These are phyloP conservation scores for Campaea margaritaria DNA, from an alignment of 2,888 invertebrate species.

Conservation along the genomic window DNA sequence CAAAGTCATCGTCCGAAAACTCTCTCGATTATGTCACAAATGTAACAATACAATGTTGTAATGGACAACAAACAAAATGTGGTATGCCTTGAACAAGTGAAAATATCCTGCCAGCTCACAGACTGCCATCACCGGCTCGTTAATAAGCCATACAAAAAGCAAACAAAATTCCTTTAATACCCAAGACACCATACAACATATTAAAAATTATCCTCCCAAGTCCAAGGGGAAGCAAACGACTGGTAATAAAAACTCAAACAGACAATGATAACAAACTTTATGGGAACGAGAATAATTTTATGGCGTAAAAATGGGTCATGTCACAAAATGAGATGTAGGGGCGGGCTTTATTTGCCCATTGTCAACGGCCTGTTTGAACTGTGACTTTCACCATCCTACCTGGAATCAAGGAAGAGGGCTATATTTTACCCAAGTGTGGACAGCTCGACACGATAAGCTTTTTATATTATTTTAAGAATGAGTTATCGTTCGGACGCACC, in stretches of 20 bases:
- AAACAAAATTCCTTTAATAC: conserved; percentile 16
- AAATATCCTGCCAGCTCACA: no score
- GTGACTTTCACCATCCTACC: conserved; percentile 64
- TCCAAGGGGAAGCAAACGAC: conserved; percentile 42
- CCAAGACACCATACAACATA: conserved; percentile 18
- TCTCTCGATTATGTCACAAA: no score
- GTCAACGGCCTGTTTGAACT: conserved; percentile 68
- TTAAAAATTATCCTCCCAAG: conserved; percentile 31
- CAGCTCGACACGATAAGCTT: conserved; percentile 54
- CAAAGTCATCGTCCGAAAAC: no score
- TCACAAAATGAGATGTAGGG: conserved; percentile 59
- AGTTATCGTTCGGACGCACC: conserved; percentile 52
- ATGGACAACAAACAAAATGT: no score
- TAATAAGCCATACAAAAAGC: conserved; percentile 2
- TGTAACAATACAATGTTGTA: no score
- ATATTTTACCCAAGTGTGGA: conserved; percentile 72
- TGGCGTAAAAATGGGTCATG: conserved; percentile 73
- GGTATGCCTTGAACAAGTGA: no score
- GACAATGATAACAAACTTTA: conserved; percentile 70
- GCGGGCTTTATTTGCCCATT: conserved; percentile 70
- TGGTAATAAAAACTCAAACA: conserved; percentile 70
- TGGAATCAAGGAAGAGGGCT: conserved; percentile 62
- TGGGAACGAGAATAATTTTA: conserved; percentile 69
- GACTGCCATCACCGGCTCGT: background rate
- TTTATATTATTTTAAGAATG: conserved; percentile 52